Evolutionary conservation across 2,888 invertebrate species (phyloP).

Genomic region (Cheilosia vernalis): DNA sequence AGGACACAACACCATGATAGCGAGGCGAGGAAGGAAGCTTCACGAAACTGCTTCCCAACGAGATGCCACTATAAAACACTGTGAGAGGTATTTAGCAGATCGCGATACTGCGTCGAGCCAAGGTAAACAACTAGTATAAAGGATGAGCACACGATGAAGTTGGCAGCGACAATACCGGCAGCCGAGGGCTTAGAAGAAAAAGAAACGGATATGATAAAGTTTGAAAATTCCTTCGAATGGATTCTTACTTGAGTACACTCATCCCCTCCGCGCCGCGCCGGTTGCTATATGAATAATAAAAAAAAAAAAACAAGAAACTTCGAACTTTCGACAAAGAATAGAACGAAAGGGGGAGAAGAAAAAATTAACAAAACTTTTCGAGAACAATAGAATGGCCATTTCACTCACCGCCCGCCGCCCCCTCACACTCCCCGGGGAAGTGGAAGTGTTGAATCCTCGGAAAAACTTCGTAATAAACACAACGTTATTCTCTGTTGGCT

Average conservation of each 20-base stretch:
- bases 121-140: conserved; percentile 62
- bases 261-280: no score
- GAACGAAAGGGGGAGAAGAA: conserved; percentile 14
- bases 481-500: conserved; percentile 61
- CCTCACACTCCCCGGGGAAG: conserved; percentile 1
- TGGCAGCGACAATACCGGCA: conserved; percentile 68
- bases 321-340: conserved; percentile 39
- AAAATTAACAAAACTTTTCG: conserved; percentile 55
- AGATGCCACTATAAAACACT: conserved; percentile 45
- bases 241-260: conserved; percentile 25
- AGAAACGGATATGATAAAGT: conserved; percentile 68
- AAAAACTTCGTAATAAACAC: conserved; percentile 65
- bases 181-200: conserved; percentile 38
- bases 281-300: background rate
- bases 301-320: conserved; percentile 24
- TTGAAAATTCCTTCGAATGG: conserved; percentile 65
- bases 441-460: conserved; percentile 45
- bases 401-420: background rate
- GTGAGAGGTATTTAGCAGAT: conserved; percentile 52
- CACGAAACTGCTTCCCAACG: conserved; percentile 51
- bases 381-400: conserved; percentile 63
- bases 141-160: conserved; percentile 67
- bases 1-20: conserved; percentile 26
- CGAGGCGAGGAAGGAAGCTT: conserved; percentile 56
- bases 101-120: conserved; percentile 62